Percentiles rank a stretch among this genome's conserved stretches.
phyloP scores from a whole-genome alignment of 2,797 vertebrate species.

The Erethizon dorsatum region DNA sequence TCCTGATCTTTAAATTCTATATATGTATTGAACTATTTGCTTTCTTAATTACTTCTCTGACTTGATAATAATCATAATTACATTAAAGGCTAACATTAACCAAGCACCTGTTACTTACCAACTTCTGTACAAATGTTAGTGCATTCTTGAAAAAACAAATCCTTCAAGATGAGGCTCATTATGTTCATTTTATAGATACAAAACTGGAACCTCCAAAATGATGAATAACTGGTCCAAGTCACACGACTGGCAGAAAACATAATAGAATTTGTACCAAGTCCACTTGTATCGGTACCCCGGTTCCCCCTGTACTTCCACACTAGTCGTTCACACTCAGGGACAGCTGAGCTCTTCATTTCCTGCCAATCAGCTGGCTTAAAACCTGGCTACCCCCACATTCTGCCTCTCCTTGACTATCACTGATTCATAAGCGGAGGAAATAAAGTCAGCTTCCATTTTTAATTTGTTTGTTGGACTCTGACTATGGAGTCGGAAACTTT shows the following conservation, averaged over 20 bases:
- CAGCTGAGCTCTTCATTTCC: neutral
- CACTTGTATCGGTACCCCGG: neutral
- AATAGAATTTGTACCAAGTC: neutral
- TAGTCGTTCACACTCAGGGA: neutral
- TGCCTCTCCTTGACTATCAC: neutral
- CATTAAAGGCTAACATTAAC: neutral
- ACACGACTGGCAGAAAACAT: neutral
- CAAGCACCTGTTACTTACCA: constrained; percentile 17
- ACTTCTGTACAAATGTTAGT: neutral
- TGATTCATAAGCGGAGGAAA: neutral
- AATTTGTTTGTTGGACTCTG: neutral
- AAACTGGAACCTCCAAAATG: constrained; percentile 24
- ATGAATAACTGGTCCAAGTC: constrained; percentile 13
- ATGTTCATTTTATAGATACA: neutral
- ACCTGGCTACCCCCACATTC: neutral
- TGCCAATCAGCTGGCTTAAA: neutral
- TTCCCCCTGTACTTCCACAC: neutral
- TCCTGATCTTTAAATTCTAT: constrained; percentile 53
- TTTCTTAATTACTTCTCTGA: constrained; percentile 44
- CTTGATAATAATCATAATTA: constrained; percentile 22
- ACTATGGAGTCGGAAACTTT: neutral
- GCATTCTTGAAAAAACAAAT: neutral
- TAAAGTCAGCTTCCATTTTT: constrained; percentile 10
- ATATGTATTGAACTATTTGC: neutral
- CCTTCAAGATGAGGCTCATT: neutral